Conservation (phyloP, 2,888 invertebrate genomes). For the Conomelus anceps region DNA sequence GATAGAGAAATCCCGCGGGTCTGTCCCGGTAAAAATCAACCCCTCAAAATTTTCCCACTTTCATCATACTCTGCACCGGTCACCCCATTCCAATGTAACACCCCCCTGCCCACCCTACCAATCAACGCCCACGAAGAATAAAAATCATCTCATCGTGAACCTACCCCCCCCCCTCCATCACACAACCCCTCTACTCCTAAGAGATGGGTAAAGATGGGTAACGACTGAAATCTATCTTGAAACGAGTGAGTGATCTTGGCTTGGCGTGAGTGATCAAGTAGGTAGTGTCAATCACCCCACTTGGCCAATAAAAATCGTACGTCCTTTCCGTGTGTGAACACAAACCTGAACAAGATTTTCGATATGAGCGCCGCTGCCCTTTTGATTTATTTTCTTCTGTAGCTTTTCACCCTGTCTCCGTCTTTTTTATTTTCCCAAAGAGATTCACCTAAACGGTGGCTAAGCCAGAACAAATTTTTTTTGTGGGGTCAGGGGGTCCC, state of each 20-base stretch:
- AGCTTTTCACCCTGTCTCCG: too few relatives aligned
- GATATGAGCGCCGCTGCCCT: background rate
- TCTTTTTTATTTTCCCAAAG: too few relatives aligned
- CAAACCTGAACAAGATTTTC: background rate
- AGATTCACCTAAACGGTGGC: too few relatives aligned
- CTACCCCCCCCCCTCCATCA: too few relatives aligned
- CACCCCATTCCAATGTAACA: background rate
- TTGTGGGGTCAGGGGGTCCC: too few relatives aligned
- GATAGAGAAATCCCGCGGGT: background rate
- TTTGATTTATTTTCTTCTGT: too few relatives aligned
- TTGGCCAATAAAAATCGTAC: background rate
- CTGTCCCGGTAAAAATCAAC: background rate
- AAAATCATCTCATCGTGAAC: slow-evolving; percentile 9
- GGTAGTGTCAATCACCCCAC: background rate
- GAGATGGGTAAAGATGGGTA: too few relatives aligned
- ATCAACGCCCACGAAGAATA: slow-evolving; percentile 1
- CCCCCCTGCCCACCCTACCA: background rate
- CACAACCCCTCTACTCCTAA: too few relatives aligned
- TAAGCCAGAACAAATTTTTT: too few relatives aligned
- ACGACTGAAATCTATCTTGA: background rate
- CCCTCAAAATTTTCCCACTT: background rate
- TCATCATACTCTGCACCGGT: background rate
- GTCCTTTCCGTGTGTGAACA: background rate
- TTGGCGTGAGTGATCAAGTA: background rate
- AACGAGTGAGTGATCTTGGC: background rate